Percentiles rank a stretch among this genome's conserved stretches.
Conservation (phyloP, 2,113 vertebrate species). For the Leiothrix lutea region DNA sequence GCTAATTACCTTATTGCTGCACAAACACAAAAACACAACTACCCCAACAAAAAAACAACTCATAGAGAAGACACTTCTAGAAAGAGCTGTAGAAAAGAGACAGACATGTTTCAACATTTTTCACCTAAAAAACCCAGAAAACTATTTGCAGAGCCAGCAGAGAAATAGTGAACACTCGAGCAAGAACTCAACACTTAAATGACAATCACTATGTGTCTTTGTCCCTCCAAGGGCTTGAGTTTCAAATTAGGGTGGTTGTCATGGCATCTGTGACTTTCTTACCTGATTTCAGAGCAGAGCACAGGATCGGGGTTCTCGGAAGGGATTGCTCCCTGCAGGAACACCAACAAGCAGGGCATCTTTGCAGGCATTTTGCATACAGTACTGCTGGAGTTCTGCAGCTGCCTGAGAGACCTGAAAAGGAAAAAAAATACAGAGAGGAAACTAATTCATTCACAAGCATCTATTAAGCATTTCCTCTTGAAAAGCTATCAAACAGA, state of each 20-base stretch:
- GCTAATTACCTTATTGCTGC: background rate
- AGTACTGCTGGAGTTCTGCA: slow-evolving; percentile 93
- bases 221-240: background rate
- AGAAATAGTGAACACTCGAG: background rate
- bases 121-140: background rate
- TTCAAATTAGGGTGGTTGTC: background rate
- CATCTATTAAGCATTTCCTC: background rate
- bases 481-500: background rate
- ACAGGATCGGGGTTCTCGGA: slow-evolving; percentile 92
- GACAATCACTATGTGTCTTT: background rate
- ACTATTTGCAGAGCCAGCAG: background rate
- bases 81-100: background rate
- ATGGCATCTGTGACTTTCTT: background rate
- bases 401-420: slow-evolving; percentile 94
- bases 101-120: background rate
- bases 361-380: slow-evolving; percentile 92
- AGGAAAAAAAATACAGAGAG: background rate
- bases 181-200: background rate
- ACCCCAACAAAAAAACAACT: background rate
- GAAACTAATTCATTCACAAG: background rate
- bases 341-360: slow-evolving; percentile 91
- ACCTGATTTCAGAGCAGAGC: slow-evolving; percentile 81
- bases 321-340: slow-evolving; percentile 92
- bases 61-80: background rate
- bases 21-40: background rate